Evolutionary conservation across 2,888 invertebrate genomes (phyloP), one percentile per base, ranked within the genome.

Genomic region (Beris morrisii): DNA sequence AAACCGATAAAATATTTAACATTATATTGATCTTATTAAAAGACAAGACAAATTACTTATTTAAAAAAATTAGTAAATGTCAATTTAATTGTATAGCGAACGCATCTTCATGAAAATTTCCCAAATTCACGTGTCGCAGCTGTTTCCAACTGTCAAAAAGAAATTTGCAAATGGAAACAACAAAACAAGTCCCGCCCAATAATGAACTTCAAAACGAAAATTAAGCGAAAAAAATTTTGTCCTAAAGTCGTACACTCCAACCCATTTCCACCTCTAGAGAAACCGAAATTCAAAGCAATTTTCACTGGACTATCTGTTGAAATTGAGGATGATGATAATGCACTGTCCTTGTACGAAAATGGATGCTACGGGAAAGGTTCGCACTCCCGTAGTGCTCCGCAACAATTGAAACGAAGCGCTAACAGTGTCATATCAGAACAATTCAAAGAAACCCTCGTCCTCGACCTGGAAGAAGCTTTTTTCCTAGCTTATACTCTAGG

Each of bases 341-440:
- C 32, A 5, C 89, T 76, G 80, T 79, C 83, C 5, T 74, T 92
- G 12, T 84, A 88, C 74, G 85, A 86, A 30, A 88, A 86, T 84
- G 92, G 92, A 0, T 89, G 84, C 76, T 92, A 89, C 79, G 92
- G 92, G 0, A 91, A 91, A 81, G 89, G 89, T 1, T 86, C 86
- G 6, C 76, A 83, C 48, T 89, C 89, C 0, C 83, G 86, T 83
- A 67, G 74, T 58, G 65, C 69, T 11, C 70, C 74, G 6, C 72
- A 73, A 65, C 71, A 73, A 38, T 72, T 56, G 72, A 46, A 77
- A 77, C 55, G 71, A 73, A 15, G 76, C 79, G 70, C 31, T 12
- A 22, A 22, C 22, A 22, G 5, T 1, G 44, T n/a, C 43, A 57
- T 30, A 22, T 9, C 30, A 7, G 11, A 31, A 1, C n/a, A 28